These are phyloP conservation scores for Empis livida DNA, from an alignment of 2,888 invertebrate species.

Conservation along the genomic window DNA sequence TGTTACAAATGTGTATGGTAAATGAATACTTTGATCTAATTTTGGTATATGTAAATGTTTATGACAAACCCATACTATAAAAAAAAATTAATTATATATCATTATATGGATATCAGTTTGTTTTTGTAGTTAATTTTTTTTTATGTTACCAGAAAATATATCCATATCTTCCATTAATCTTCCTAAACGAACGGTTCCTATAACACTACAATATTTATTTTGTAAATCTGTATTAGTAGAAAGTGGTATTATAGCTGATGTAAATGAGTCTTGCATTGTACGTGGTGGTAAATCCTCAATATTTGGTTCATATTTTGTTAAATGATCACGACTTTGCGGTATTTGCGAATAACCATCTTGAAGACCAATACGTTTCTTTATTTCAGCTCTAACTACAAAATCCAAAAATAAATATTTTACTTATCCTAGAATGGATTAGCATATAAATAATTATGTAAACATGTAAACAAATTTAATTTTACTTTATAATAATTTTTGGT, in stretches of 20 bases:
- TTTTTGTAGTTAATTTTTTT: neutral
- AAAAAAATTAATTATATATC: neutral
- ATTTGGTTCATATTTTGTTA: slow-evolving; percentile 38
- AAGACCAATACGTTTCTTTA: slow-evolving; percentile 11
- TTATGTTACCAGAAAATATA: slow-evolving; percentile 49
- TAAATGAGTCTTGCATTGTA: slow-evolving; percentile 47
- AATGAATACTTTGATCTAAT: slow-evolving; percentile 38
- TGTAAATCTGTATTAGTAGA: slow-evolving; percentile 39
- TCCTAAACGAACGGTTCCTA: slow-evolving; percentile 47
- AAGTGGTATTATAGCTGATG: slow-evolving; percentile 47
- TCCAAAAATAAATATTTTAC: no score
- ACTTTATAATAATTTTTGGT: no score
- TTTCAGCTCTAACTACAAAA: neutral
- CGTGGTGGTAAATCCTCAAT: slow-evolving; percentile 43
- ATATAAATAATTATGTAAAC: no score
- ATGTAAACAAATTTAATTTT: no score
- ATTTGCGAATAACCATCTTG: slow-evolving; percentile 29
- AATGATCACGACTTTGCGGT: slow-evolving; percentile 30
- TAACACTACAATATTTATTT: slow-evolving; percentile 45
- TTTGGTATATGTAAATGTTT: slow-evolving; percentile 50
- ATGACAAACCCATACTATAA: slow-evolving; percentile 47
- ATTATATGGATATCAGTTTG: no score
- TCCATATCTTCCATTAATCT: slow-evolving; percentile 58
- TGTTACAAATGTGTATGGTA: slow-evolving; percentile 58
- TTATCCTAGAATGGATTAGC: no score